Percentiles rank a stretch among this genome's conserved stretches.
Evolutionary conservation across 2,797 vertebrate genomes (phyloP).

Genomic region (Tangara arthus): DNA sequence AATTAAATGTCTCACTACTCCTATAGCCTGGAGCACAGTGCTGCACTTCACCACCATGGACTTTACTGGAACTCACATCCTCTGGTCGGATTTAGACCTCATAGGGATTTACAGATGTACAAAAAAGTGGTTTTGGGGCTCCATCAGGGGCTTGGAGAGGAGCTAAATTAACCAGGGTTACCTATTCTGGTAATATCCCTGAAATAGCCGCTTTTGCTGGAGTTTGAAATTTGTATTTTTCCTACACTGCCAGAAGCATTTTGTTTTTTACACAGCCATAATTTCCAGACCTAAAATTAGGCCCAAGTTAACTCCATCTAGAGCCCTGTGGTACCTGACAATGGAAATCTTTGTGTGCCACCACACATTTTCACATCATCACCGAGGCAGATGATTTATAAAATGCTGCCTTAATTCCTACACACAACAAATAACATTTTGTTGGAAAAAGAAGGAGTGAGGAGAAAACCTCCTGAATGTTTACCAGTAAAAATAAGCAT

Average conservation of each 20-base stretch:
- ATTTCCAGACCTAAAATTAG: slow-evolving; percentile 50
- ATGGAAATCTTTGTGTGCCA: slow-evolving; percentile 60
- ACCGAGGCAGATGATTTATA: slow-evolving; percentile 27
- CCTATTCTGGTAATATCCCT: background rate
- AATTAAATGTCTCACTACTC: background rate
- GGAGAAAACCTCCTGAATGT: slow-evolving; percentile 63
- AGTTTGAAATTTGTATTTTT: slow-evolving; percentile 49
- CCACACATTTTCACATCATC: slow-evolving; percentile 45
- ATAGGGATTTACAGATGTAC: background rate
- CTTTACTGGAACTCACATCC: background rate
- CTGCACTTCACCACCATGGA: background rate
- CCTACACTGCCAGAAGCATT: slow-evolving; percentile 33
- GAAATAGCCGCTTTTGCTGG: background rate
- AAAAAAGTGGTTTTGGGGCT: background rate
- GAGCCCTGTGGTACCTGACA: slow-evolving; percentile 41
- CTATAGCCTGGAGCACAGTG: background rate
- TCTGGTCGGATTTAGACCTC: background rate
- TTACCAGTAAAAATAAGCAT: slow-evolving; percentile 76
- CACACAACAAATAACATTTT: slow-evolving; percentile 61
- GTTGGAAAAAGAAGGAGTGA: slow-evolving; percentile 31
- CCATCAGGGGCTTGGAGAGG: background rate
- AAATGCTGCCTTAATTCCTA: slow-evolving; percentile 44
- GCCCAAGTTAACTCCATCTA: slow-evolving; percentile 36
- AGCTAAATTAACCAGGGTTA: background rate
- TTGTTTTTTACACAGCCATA: slow-evolving; percentile 32